These are phyloP conservation scores for Acanthisitta chloris DNA, from an alignment of 2,113 vertebrate species.

Conservation along the genomic window DNA sequence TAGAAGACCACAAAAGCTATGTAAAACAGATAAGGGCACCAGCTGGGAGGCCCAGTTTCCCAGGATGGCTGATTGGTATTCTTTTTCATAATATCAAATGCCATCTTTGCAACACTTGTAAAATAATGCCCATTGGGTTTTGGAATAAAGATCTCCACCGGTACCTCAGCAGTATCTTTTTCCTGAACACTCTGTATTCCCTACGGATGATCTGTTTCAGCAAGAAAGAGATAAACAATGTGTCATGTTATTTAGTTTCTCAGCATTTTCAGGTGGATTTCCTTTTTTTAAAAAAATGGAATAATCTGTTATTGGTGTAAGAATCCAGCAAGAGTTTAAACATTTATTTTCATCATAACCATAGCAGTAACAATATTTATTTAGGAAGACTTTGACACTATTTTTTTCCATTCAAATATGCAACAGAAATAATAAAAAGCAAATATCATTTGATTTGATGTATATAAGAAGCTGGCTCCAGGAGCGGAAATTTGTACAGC, in stretches of 20 bases:
- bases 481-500: constrained; percentile 37
- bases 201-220: not conserved
- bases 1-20: constrained; percentile 57
- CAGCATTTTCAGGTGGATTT: not conserved
- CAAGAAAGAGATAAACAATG: constrained; percentile 33
- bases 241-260: not conserved
- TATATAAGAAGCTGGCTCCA: constrained; percentile 8
- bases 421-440: not conserved
- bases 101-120: constrained; percentile 10
- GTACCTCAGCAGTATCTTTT: not conserved
- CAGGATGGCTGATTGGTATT: not conserved
- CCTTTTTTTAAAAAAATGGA: not conserved
- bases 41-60: constrained; percentile 6
- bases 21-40: constrained; percentile 20
- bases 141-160: not conserved
- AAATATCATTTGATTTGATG: not conserved
- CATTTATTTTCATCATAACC: not conserved
- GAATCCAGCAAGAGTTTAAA: not conserved
- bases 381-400: not conserved
- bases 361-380: not conserved
- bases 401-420: not conserved
- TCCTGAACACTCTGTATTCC: constrained; percentile 23
- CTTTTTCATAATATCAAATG: constrained; percentile 16
- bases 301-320: not conserved
- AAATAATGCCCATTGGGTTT: not conserved